Evolutionary conservation across 2,797 vertebrate species (phyloP), one percentile per base, ranked within the genome.

Genomic region (Eospalax fontanierii): DNA sequence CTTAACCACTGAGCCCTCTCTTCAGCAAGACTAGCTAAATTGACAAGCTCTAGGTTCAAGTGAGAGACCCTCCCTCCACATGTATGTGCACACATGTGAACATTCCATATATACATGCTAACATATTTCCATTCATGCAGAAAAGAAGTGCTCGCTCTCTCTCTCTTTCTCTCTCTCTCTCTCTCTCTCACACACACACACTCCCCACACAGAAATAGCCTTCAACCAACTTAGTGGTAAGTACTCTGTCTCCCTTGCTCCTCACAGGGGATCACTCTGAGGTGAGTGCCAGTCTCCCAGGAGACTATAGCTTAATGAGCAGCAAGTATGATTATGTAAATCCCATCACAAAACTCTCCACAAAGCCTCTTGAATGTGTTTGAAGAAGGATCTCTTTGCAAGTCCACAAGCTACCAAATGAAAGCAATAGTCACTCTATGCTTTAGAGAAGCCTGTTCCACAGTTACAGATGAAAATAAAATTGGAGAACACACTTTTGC

Each of bases 401-500:
- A 80, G 26, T 65, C 66, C 71, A 87, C 19, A 78, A 50, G n/a
- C 38, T 33, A 21, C n/a, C 40, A 86, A 78, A 81, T 90, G 83
- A 89, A 87, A 75, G 38, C 63, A 73, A 30, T 50, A 76, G 35
- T 6, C 2, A 1, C 28, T 35, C 1, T 83, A 21, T 84, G 59
- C 76, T 91, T 92, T 50, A 65, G 54, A 38, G n/a, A 22, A 81
- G 22, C 33, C 89, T 63, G 54, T 3, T 85, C 26, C 38, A 30
- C 10, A 9, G 15, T 40, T 93, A 63, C 43, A 4, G 46, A 22
- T 74, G 40, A 78, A 71, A 81, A 73, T 89, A 65, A 95, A 87
- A 30, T 75, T n/a, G 19, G 38, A 96, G 90, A 26, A 43, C 89
- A 96, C n/a, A 30, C 1, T 78, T 93, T 87, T 94, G 63, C 38